phyloP scores from a whole-genome alignment of 2,797 vertebrate species.

The Pangasius djambal region DNA sequence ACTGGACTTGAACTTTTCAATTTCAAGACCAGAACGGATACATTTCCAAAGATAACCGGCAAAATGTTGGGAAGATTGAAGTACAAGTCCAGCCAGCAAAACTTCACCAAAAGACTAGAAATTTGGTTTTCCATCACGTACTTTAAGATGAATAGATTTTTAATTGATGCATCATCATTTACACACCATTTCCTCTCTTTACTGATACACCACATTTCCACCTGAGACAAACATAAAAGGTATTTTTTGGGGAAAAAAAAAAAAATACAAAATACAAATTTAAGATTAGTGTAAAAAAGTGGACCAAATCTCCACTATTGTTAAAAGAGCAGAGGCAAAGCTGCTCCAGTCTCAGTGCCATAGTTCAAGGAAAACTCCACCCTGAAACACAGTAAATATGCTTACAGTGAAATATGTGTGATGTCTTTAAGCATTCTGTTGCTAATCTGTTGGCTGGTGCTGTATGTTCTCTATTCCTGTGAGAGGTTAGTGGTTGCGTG shows the following conservation, averaged over 20 bases:
- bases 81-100: background rate
- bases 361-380: background rate
- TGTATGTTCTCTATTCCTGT: background rate
- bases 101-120: background rate
- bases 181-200: background rate
- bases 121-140: background rate
- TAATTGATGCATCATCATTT: background rate
- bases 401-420: no score
- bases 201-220: background rate
- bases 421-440: background rate
- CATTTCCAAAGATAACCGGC: background rate
- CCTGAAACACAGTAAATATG: background rate
- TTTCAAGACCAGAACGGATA: background rate
- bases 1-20: background rate
- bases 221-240: background rate
- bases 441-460: background rate
- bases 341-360: constrained; percentile 3
- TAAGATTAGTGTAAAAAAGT: background rate
- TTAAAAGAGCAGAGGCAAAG: background rate
- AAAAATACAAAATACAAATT: background rate
- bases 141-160: background rate
- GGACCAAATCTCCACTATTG: background rate
- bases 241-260: background rate
- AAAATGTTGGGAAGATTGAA: background rate
- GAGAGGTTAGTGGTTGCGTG: background rate